Percentiles rank a stretch among this genome's conserved stretches.
phyloP scores from a whole-genome alignment of 2,888 invertebrate genomes.

The Nemotelus nigrinus region DNA sequence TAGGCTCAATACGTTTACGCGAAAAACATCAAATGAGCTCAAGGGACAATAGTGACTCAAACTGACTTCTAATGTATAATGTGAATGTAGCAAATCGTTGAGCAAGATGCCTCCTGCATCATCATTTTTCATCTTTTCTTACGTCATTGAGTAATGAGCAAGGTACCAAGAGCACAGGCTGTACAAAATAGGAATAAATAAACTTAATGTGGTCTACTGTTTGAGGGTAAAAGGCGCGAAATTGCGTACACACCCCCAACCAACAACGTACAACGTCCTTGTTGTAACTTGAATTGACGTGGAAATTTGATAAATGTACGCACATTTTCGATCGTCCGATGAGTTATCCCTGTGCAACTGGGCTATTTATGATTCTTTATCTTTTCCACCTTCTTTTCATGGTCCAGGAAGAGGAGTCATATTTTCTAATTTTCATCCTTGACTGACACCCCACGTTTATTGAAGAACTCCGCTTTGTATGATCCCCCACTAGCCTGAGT shows the following conservation, averaged over 20 bases:
- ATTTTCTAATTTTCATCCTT: slow-evolving; percentile 35
- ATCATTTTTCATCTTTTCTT: slow-evolving; percentile 34
- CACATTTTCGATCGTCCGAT: slow-evolving; percentile 16
- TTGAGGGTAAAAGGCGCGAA: slow-evolving; percentile 24
- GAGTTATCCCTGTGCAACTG: slow-evolving; percentile 6
- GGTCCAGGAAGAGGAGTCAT: slow-evolving; percentile 25
- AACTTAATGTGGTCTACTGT: slow-evolving; percentile 2
- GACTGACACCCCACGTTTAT: neutral
- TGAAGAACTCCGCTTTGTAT: neutral
- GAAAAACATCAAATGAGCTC: too few relatives aligned
- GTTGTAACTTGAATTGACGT: slow-evolving; percentile 13
- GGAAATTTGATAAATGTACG: slow-evolving; percentile 41
- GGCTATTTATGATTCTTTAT: neutral
- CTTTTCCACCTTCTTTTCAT: neutral
- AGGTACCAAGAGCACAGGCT: neutral
- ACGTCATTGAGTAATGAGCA: neutral
- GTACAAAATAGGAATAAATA: slow-evolving; percentile 3
- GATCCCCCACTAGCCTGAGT: slow-evolving; percentile 13
- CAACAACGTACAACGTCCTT: neutral
- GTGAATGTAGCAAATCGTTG: neutral
- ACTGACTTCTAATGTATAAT: too few relatives aligned
- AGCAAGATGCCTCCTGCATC: slow-evolving; percentile 1
- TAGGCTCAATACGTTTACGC: too few relatives aligned
- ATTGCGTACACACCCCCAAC: slow-evolving; percentile 36
- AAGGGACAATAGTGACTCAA: too few relatives aligned